Evolutionary conservation across 2,888 invertebrate species (phyloP).

Genomic region (Plagiodera versicolora): DNA sequence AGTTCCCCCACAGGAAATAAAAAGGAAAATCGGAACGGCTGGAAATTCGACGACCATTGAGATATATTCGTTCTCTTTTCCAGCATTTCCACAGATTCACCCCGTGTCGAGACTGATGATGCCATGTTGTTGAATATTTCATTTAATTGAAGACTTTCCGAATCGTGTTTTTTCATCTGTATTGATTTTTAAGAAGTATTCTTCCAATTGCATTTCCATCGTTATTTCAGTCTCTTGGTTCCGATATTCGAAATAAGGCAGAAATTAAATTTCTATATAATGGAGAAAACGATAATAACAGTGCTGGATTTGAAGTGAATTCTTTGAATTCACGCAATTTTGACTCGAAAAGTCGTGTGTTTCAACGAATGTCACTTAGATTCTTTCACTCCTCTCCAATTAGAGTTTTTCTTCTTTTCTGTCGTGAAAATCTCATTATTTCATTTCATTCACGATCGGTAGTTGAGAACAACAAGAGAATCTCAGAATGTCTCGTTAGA

Average conservation of each 20-base stretch:
- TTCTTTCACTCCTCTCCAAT: background rate
- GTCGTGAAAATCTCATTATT: background rate
- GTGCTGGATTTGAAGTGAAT: background rate
- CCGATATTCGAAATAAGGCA: too few relatives aligned
- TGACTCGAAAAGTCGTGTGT: background rate
- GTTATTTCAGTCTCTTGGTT: too few relatives aligned
- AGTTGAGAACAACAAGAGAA: background rate
- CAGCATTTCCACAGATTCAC: background rate
- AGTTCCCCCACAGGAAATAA: background rate
- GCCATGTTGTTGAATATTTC: too few relatives aligned
- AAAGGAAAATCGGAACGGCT: background rate
- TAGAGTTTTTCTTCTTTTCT: background rate
- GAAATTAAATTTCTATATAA: background rate
- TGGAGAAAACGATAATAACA: background rate
- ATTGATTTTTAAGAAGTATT: too few relatives aligned
- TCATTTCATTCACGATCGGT: background rate
- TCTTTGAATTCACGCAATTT: background rate
- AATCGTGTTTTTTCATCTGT: too few relatives aligned
- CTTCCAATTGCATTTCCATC: too few relatives aligned
- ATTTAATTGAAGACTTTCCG: too few relatives aligned
- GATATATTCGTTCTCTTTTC: background rate
- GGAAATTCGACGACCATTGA: background rate
- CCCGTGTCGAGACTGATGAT: background rate
- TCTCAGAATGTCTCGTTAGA: background rate
- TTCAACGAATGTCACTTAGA: background rate